Percentiles rank a stretch among this genome's conserved stretches.
These are phyloP conservation scores for Cheilosia pagana DNA, from an alignment of 2,888 invertebrate genomes.

Conservation along the genomic window DNA sequence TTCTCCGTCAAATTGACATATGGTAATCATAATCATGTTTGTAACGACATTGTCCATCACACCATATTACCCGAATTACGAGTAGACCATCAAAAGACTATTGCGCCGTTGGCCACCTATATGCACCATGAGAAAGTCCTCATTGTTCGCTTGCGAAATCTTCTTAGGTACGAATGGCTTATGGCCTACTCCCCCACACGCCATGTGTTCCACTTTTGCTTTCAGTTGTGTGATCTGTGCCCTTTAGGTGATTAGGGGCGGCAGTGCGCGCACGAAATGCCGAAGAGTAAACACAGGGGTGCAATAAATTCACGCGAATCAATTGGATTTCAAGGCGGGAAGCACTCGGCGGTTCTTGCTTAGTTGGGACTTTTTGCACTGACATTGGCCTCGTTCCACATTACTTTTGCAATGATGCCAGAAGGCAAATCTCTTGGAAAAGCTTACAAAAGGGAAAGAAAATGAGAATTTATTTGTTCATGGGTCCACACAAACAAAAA, in stretches of 20 bases:
- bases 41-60: slow-evolving; percentile 52
- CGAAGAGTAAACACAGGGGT: slow-evolving; percentile 48
- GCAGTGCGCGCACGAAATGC: slow-evolving; percentile 19
- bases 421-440: slow-evolving; percentile 31
- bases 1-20: slow-evolving; percentile 20
- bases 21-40: slow-evolving; percentile 50
- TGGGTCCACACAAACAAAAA: not conserved
- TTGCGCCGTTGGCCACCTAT: slow-evolving; percentile 33
- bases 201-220: slow-evolving; percentile 53
- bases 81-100: slow-evolving; percentile 40
- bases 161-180: slow-evolving; percentile 45
- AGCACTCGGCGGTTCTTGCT: slow-evolving; percentile 32
- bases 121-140: slow-evolving; percentile 32
- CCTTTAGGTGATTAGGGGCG: slow-evolving; percentile 52
- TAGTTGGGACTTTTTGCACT: slow-evolving; percentile 42
- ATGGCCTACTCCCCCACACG: slow-evolving; percentile 23
- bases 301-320: slow-evolving; percentile 68
- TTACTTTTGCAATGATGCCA: slow-evolving; percentile 22
- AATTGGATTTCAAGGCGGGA: slow-evolving; percentile 60
- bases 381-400: slow-evolving; percentile 62
- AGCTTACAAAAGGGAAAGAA: slow-evolving; percentile 7
- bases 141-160: slow-evolving; percentile 41
- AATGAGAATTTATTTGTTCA: slow-evolving; percentile 18
- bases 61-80: slow-evolving; percentile 44
- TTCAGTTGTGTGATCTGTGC: slow-evolving; percentile 18